Base-by-base conservation (phyloP, 92 coral and sea anemone species). In the Bergia puertoricense region DNA sequence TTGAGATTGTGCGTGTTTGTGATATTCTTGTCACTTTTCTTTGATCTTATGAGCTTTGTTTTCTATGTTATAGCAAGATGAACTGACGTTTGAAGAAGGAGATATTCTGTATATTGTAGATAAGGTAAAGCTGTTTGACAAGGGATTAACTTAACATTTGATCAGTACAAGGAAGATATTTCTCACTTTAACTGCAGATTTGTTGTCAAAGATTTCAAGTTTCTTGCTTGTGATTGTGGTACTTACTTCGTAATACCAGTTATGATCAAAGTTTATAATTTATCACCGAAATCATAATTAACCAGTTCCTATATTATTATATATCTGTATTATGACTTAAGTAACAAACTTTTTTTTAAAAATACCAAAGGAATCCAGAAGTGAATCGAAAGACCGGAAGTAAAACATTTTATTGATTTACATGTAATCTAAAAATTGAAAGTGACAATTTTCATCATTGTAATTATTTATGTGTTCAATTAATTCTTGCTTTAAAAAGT, bases 1-100 rank as follows among this genome's bases (percentile, higher is more conserved):
- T 20, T 16, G 2, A 20, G 40, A 22, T 45, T 4, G 78, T 71
- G 5, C 14, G 39, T 8, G 84, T 73, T 9, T 39, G 74, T 50
- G 76, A 85, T 11, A 36, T 48, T 46, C 22, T 39, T 41, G 66
- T 37, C 66, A n/a, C 36, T 69, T 16, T 48, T 23, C 36, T 10
- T 51, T 66, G 62, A 75, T 79, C 69, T 16, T 50, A 79, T 22
- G 59, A 43, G 80, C 9, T 51, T 66, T 69, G 30, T 79, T 76
- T 72, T 57, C 80, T 69, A 48, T n/a, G 88, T 88, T 89, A 80
- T 81, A 97, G 99, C 89, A 92, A 86, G 99, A 97, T 88, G 99
- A 97, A 72, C 89, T 97, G 84, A 93, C 96, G 81, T 97, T 97
- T 62, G 99, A 97, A 74, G 99, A 97, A 91, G 99, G 99, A 8